phyloP scores from a whole-genome alignment of 2,113 vertebrate genomes.

The Notothenia rossii region DNA sequence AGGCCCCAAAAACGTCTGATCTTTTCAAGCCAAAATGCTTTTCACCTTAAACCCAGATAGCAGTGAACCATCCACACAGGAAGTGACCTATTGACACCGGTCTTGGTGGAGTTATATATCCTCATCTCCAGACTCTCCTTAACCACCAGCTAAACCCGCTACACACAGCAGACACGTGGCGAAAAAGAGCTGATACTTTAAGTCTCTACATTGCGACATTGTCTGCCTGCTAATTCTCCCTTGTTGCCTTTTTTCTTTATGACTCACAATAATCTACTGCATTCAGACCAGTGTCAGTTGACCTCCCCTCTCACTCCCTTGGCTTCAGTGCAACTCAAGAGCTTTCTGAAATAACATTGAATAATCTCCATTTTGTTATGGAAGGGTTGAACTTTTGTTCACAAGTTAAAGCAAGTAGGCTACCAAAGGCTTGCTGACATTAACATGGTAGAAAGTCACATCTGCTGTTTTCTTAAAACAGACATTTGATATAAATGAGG shows the following conservation, averaged over 20 bases:
- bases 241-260: conserved; percentile 68
- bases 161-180: conserved; percentile 54
- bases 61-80: conserved; percentile 30
- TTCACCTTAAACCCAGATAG: conserved; percentile 29
- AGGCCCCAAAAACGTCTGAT: not conserved
- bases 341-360: conserved; percentile 15
- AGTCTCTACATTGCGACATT: conserved; percentile 4
- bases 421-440: conserved; percentile 2
- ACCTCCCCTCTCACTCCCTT: not conserved
- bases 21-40: not conserved
- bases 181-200: conserved; percentile 7
- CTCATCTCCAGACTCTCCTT: conserved; percentile 10
- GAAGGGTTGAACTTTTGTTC: conserved; percentile 14
- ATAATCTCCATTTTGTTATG: conserved; percentile 38
- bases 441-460: conserved; percentile 32
- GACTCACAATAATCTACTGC: conserved; percentile 66
- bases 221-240: conserved; percentile 14
- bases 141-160: conserved; percentile 3
- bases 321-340: conserved; percentile 3
- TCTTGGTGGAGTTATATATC: conserved; percentile 49
- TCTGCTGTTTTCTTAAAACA: conserved; percentile 39
- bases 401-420: conserved; percentile 27
- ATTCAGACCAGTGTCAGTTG: conserved; percentile 15
- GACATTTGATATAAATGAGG: conserved; percentile 27
- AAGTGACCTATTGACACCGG: conserved; percentile 51